A percentile compares a stretch with the other conserved stretches of the same genome.
These are phyloP conservation scores for Neolamprologus toae DNA, from an alignment of 2,113 vertebrate genomes.

Conservation along the genomic window DNA sequence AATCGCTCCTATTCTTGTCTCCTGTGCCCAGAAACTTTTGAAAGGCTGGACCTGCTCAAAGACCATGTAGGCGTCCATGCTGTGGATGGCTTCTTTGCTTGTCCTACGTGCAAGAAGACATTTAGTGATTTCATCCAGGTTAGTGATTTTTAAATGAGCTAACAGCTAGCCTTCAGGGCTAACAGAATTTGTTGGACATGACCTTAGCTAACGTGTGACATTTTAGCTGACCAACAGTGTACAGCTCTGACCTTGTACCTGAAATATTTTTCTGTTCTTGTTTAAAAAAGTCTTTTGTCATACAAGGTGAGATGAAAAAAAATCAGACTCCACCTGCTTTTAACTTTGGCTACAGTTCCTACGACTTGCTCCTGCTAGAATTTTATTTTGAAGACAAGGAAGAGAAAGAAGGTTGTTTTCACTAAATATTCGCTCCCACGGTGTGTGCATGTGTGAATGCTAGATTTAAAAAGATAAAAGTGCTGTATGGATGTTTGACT, in stretches of 20 bases:
- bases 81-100: constrained; percentile 85
- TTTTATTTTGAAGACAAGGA: not conserved
- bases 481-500: not conserved
- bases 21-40: constrained; percentile 87
- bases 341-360: not conserved
- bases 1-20: constrained; percentile 93
- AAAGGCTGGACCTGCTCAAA: constrained; percentile 88
- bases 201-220: not conserved
- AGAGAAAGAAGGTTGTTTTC: not conserved
- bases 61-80: constrained; percentile 88
- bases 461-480: not conserved
- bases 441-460: rapidly evolving
- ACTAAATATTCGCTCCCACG: not conserved
- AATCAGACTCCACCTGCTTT: not conserved
- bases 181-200: not conserved
- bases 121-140: constrained; percentile 98
- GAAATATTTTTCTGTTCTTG: not conserved
- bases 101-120: constrained; percentile 93
- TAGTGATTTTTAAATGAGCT: not conserved
- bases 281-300: not conserved
- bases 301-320: not conserved
- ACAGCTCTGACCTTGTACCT: not conserved
- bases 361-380: not conserved
- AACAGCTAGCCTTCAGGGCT: not conserved
- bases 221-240: not conserved